Evolutionary conservation across 2,113 vertebrate species (phyloP).

Genomic region (Sprattus sprattus): DNA sequence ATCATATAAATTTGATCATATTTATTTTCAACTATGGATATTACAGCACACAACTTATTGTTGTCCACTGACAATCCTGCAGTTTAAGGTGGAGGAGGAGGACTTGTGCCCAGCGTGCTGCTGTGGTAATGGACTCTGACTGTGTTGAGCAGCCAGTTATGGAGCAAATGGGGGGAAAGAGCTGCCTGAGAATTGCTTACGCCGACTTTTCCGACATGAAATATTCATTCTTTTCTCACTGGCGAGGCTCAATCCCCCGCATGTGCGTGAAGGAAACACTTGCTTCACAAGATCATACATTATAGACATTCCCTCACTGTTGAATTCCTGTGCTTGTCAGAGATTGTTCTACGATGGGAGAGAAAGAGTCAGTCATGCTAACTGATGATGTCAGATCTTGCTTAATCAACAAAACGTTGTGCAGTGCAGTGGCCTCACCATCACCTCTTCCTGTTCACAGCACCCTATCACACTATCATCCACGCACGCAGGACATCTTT

Average conservation of each 20-base stretch:
- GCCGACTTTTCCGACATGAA: neutral
- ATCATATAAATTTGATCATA: neutral
- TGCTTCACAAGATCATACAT: neutral
- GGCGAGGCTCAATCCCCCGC: neutral
- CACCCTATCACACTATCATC: neutral
- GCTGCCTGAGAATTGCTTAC: neutral
- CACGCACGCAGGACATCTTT: neutral
- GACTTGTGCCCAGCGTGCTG: neutral
- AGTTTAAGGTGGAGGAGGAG: neutral
- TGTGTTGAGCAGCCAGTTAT: neutral
- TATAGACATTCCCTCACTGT: neutral
- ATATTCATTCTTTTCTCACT: slow-evolving; percentile 3
- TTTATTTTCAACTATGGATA: neutral
- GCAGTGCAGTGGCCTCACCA: neutral
- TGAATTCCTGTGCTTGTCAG: neutral
- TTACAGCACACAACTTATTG: neutral
- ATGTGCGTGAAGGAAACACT: neutral
- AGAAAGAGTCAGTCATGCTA: neutral
- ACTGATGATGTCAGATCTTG: slow-evolving; percentile 1
- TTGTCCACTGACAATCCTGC: neutral
- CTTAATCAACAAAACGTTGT: neutral
- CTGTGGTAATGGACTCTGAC: neutral
- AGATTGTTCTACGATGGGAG: neutral
- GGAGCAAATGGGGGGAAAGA: neutral
- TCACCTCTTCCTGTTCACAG: neutral